Conservation (phyloP, 2,888 invertebrate species). For the Andrena haemorrhoa region DNA sequence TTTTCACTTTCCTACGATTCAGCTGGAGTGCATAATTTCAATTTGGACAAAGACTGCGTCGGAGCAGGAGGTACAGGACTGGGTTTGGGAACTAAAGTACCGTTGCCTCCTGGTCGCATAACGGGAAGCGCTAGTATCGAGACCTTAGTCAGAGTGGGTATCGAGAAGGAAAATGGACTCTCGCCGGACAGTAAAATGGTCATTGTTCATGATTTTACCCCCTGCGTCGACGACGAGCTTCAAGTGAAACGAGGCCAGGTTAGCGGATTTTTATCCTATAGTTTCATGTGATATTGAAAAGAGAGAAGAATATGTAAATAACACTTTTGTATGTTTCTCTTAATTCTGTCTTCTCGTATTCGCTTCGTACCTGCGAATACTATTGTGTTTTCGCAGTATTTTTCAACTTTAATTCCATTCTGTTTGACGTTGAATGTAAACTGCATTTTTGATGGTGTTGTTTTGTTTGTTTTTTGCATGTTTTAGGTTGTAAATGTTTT, state of each 20-base stretch:
- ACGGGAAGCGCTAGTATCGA: slow-evolving; percentile 98
- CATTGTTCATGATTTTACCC: slow-evolving; percentile 96
- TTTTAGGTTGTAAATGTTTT: slow-evolving; percentile 94
- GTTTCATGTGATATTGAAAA: neutral
- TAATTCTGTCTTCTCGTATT: neutral
- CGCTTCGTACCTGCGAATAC: slow-evolving; percentile 13
- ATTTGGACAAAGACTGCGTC: slow-evolving; percentile 88
- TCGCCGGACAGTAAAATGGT: slow-evolving; percentile 98
- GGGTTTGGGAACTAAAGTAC: slow-evolving; percentile 88
- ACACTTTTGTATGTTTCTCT: slow-evolving; percentile 17
- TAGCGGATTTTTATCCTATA: slow-evolving; percentile 24
- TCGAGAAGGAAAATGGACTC: slow-evolving; percentile 96
- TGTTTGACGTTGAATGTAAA: slow-evolving; percentile 11
- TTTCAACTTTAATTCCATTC: slow-evolving; percentile 8
- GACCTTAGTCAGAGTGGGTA: slow-evolving; percentile 94
- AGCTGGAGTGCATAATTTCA: slow-evolving; percentile 81
- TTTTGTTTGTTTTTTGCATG: slow-evolving; percentile 42
- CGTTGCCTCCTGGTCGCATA: slow-evolving; percentile 95
- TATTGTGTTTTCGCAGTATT: neutral
- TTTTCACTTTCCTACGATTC: slow-evolving; percentile 41
- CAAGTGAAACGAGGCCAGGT: slow-evolving; percentile 94
- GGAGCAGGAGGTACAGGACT: slow-evolving; percentile 93
- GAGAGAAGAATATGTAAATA: slow-evolving; percentile 30
- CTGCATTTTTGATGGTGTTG: slow-evolving; percentile 29
- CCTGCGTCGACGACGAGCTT: slow-evolving; percentile 97